These are phyloP conservation scores for Orussus abietinus DNA, from an alignment of 1,140 invertebrate species.

Conservation along the genomic window DNA sequence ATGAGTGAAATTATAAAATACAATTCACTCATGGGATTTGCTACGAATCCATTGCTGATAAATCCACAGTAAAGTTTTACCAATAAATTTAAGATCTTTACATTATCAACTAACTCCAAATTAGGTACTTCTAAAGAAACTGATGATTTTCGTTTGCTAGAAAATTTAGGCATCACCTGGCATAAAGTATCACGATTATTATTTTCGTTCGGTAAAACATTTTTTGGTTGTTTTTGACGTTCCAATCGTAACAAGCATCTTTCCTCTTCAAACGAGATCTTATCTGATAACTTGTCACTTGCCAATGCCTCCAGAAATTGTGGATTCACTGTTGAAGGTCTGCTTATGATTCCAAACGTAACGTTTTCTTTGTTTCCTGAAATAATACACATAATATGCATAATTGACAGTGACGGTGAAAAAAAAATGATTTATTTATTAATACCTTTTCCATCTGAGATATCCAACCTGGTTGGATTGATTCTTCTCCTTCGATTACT, in stretches of 20 bases:
- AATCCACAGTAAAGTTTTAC: conserved; percentile 49
- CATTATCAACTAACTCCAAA: conserved; percentile 41
- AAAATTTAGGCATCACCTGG: conserved; percentile 12
- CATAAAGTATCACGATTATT: conserved; percentile 7
- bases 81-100: conserved; percentile 44
- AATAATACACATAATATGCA: conserved; percentile 14
- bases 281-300: conserved; percentile 27
- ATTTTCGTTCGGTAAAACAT: not conserved
- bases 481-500: conserved; percentile 31
- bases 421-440: conserved; percentile 1
- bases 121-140: conserved; percentile 30
- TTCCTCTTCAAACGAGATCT: conserved; percentile 33
- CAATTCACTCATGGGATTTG: conserved; percentile 59
- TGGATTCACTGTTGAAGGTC: conserved; percentile 33
- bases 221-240: conserved; percentile 34
- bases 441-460: conserved; percentile 26
- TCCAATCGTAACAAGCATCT: conserved; percentile 36
- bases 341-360: conserved; percentile 33
- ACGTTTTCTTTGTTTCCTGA: conserved; percentile 22
- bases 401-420: conserved; percentile 4
- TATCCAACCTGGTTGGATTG: conserved; percentile 36
- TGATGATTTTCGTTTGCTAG: conserved; percentile 19
- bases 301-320: conserved; percentile 33
- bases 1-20: conserved; percentile 59
- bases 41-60: conserved; percentile 50